Base-by-base conservation (phyloP, 2,888 invertebrate genomes). In the Neria commutata region DNA sequence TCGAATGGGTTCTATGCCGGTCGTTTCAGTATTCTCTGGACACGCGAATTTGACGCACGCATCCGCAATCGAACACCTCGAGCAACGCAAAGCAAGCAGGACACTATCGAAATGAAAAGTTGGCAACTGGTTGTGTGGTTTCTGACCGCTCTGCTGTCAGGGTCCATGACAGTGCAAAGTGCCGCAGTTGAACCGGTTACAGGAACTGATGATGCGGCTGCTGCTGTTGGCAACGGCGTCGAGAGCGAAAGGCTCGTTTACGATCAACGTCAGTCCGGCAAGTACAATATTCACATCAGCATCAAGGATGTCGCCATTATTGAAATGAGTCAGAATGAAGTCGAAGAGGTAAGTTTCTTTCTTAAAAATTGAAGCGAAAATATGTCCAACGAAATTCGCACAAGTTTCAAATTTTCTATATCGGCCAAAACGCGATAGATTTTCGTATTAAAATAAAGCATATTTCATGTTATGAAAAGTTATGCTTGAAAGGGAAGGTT, bases 221-320 rank as follows among this genome's bases (percentile, higher is more conserved):
- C 40, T 11, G 61, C 60, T 14, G 56, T 71, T 73, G 46, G 78
- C 73, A 56, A 85, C 83, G 21, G 46, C 2, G 21, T 14, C 46
- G n/a, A n/a, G n/a, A 17, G n/a, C 14, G 46, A 24, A 46, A 63
- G 65, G 26, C 60, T 72, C 48, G 42, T 76, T 34, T 78, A 75
- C 79, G 91, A 92, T 79, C 91, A 92, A 79, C 86, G 89, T 46
- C 92, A 93, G 82, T 87, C 86, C 3, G 92, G 92, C 19, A 88
- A 90, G 68, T 85, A 89, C 67, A 93, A 93, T 80, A 88, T 93
- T 66, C 91, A 91, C 75, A 84, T 93, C 63, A 89, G 89, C 79
- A 83, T 92, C 64, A 92, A 91, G 82, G 89, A 92, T 80, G 84
- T 92, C 64, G 87, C 90, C 72, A 86, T 92, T 69, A 85, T 92